A percentile compares a stretch with the other conserved stretches of the same genome.
Evolutionary conservation across 2,888 invertebrate species (phyloP).

Genomic region (Eupelmus urozonus): DNA sequence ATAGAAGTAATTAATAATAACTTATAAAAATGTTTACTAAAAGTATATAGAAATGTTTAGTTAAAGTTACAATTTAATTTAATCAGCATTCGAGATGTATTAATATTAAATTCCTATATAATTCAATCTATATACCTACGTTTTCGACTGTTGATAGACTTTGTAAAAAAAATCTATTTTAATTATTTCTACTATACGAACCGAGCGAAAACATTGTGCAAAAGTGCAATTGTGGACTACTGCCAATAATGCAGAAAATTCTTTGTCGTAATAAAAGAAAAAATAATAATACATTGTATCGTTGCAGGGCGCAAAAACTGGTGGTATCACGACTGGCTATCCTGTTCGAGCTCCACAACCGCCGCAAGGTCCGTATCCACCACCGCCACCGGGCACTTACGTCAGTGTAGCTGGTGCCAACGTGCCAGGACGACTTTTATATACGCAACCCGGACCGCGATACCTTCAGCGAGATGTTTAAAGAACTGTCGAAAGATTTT

Average conservation of each 20-base stretch:
- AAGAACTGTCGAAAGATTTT: conserved; percentile 6
- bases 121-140: no score
- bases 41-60: no score
- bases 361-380: conserved; percentile 70
- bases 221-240: no score
- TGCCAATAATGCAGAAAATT: conserved; percentile 8
- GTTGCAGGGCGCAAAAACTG: conserved; percentile 84
- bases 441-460: conserved; percentile 72
- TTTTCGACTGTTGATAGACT: no score
- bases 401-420: conserved; percentile 71
- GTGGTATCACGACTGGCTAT: conserved; percentile 91
- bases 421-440: conserved; percentile 71
- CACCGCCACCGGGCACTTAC: conserved; percentile 70
- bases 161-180: no score
- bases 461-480: conserved; percentile 73
- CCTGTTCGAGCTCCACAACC: conserved; percentile 82
- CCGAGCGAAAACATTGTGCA: no score
- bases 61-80: no score
- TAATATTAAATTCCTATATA: no score
- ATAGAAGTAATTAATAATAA: no score
- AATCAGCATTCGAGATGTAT: no score
- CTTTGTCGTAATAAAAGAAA: conserved; percentile 12
- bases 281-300: conserved; percentile 6
- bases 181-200: no score
- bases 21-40: no score